Base-by-base conservation (phyloP, 2,113 vertebrate genomes). In the Oncorhynchus clarkii region DNA sequence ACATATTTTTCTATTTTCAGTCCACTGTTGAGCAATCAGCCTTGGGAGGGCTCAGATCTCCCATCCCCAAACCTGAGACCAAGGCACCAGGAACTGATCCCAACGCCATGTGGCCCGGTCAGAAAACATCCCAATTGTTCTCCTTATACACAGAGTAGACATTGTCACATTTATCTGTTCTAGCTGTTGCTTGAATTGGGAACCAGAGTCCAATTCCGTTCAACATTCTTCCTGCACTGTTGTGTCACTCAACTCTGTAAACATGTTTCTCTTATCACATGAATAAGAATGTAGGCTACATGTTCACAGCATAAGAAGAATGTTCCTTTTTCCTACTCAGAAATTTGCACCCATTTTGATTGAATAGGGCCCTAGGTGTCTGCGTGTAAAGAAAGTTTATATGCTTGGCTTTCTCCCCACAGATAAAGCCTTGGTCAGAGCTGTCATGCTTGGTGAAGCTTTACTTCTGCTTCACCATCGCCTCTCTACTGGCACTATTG, bases 381-480 rank as follows among this genome's bases (percentile, higher is more conserved):
- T 62, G 59, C 24, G 5, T 14, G 14, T 45, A 45, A 45, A 45
- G 39, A 45, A 45, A 45, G 39, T 2, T 11, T 45, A 45, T 45
- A 62, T 16, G 59, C 59, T 22, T 22, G n/a, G 14, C 3, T 69
- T 67, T 4, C 39, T 62, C 9, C 54, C 74, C 75, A 0, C 87
- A 96, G 95, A 94, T 95, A 71, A 96, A 95, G 22, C 84, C 75
- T 1, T 96, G 93, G 82, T 93, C 93, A 11, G 95, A 96, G 89
- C 89, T 96, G 3, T 89, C 93, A 0, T 70, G 81, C 24, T 87
- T 87, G 0, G 85, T 94, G 78, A 95, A 92, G 84, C 73, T 93
- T 69, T 96, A 95, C 74, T 94, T 95, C 90, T 92, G 90, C 80
- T 89, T 94, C 78, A 92, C 93, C 8, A 72, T 95, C 6, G 0